Evolutionary conservation across 2,113 vertebrate species (phyloP).

Genomic region (Phocoena sinus): DNA sequence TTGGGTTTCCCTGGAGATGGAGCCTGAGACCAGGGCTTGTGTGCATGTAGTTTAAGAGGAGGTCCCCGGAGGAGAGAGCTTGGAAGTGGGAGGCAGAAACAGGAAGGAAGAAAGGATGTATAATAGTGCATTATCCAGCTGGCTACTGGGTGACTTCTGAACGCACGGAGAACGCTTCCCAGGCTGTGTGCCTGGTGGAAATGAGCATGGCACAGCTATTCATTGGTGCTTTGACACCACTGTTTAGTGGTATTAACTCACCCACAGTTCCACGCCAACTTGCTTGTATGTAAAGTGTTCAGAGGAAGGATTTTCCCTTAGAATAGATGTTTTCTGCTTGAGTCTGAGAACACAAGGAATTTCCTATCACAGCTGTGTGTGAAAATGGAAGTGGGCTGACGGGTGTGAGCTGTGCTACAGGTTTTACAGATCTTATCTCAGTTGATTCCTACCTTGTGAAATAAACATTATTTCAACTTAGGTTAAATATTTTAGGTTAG

Average conservation of each 20-base stretch:
- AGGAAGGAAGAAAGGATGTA: background rate
- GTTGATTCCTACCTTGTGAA: background rate
- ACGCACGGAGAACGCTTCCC: fast-evolving
- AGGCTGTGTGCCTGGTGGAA: background rate
- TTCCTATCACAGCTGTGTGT: fast-evolving
- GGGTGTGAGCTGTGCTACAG: fast-evolving
- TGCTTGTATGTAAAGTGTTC: too few relatives aligned
- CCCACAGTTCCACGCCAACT: fast-evolving
- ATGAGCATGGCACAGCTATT: too few relatives aligned
- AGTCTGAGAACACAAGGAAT: background rate
- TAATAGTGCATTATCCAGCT: fast-evolving
- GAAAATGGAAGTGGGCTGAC: background rate
- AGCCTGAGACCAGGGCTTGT: background rate
- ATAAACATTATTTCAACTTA: background rate
- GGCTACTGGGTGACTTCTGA: background rate
- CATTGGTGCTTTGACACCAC: fast-evolving
- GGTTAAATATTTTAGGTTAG: background rate
- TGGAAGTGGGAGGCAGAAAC: too few relatives aligned
- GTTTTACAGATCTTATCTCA: too few relatives aligned
- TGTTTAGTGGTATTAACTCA: fast-evolving
- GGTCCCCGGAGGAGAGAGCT: fast-evolving
- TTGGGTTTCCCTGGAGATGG: background rate
- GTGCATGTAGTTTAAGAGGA: background rate
- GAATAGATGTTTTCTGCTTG: background rate
- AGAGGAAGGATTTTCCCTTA: background rate